A percentile compares a stretch with the other conserved stretches of the same genome.
Conservation (phyloP, 2,113 vertebrate genomes). For the Thinocorus orbignyianus region DNA sequence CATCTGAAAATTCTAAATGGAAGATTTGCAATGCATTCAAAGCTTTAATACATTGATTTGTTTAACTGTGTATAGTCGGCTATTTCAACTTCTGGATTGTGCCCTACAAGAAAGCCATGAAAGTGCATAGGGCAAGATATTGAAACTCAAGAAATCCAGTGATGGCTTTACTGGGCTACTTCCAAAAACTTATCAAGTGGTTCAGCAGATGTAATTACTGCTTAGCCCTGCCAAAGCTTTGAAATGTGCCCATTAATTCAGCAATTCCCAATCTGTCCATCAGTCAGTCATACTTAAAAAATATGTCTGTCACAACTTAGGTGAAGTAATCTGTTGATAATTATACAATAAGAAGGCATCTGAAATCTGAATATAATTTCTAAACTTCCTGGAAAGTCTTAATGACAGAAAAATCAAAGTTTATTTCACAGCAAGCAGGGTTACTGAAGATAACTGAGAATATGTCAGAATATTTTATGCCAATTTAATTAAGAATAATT, state of each 20-base stretch:
- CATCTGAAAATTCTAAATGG: conserved; percentile 1
- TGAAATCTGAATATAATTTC: conserved; percentile 60
- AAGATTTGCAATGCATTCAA: background rate
- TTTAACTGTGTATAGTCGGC: background rate
- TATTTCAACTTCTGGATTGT: background rate
- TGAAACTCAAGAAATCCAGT: conserved; percentile 71
- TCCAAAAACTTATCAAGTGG: conserved; percentile 82
- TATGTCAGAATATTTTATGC: conserved; percentile 11
- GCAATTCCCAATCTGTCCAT: conserved; percentile 80
- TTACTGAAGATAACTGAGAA: background rate
- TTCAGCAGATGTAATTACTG: conserved; percentile 82
- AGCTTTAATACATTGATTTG: background rate
- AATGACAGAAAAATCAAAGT: conserved; percentile 36
- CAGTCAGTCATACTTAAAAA: conserved; percentile 85
- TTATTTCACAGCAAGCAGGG: conserved; percentile 25
- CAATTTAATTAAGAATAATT: background rate
- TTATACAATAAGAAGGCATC: conserved; percentile 71
- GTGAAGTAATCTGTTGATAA: conserved; percentile 80
- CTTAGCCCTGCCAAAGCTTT: conserved; percentile 77
- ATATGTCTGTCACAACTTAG: conserved; percentile 80
- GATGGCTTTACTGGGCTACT: conserved; percentile 77
- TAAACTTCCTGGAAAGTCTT: conserved; percentile 44
- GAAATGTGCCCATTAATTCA: conserved; percentile 80
- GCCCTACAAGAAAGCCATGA: conserved; percentile 27
- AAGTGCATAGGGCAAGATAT: conserved; percentile 59